Percentiles rank a stretch among this genome's conserved stretches.
phyloP scores from a whole-genome alignment of 2,797 vertebrate genomes.

The Myotis daubentonii region DNA sequence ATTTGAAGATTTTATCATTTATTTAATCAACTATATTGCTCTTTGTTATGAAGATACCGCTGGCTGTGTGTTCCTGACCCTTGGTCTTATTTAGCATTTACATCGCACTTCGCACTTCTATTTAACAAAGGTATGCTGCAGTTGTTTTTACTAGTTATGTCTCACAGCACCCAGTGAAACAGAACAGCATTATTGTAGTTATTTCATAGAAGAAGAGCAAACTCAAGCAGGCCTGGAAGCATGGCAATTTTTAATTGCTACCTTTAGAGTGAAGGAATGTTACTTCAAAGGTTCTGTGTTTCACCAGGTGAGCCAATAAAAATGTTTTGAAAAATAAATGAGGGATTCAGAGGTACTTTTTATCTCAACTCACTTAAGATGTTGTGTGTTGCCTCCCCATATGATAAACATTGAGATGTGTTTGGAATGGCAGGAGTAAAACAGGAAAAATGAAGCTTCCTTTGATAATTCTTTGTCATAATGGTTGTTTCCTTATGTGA shows the following conservation, averaged over 20 bases:
- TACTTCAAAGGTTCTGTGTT: neutral
- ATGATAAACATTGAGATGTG: neutral
- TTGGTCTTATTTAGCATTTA: conserved; percentile 15
- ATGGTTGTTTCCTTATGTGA: neutral
- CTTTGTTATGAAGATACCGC: neutral
- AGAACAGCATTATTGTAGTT: neutral
- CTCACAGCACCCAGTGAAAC: neutral
- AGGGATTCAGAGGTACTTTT: neutral
- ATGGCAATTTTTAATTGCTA: neutral
- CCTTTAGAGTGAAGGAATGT: conserved; percentile 4
- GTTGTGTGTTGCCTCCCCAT: neutral
- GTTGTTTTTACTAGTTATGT: conserved; percentile 32
- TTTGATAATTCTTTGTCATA: neutral
- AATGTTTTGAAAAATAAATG: neutral
- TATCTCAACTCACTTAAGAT: neutral
- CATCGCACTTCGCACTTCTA: neutral
- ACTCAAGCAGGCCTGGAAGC: neutral
- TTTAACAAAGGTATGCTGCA: neutral
- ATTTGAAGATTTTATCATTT: neutral
- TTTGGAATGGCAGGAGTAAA: neutral
- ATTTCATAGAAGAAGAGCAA: conserved; percentile 48
- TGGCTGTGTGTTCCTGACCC: neutral
- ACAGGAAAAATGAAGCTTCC: neutral
- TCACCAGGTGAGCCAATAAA: conserved; percentile 16
- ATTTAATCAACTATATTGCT: neutral